Base-by-base conservation (phyloP, 2,797 vertebrate species). In the Catostomus latipinnis region DNA sequence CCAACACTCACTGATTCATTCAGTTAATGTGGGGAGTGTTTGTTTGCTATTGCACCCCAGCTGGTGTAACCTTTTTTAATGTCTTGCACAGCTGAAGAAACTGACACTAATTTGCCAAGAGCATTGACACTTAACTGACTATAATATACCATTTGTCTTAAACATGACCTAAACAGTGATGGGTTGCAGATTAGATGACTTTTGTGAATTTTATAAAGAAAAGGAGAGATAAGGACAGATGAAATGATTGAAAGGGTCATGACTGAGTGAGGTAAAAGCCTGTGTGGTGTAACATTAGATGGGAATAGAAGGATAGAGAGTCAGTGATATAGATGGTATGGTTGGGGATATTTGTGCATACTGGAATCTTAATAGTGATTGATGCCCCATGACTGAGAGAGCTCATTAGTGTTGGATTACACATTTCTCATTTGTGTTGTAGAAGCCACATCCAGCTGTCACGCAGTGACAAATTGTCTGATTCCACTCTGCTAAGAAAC, bases 341-440 rank as follows among this genome's bases (percentile, higher is more conserved):
- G 22, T 45, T 13, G 8, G 22, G 60, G 69, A 65, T 81, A 74
- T 71, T 76, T 56, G 60, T 76, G 54, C 49, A 65, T 63, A 58
- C 34, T 34, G 14, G 49, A 66, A 53, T 18, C 62, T 62, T 73
- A 53, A 76, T 72, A 54, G 53, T 83, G 70, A 85, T 87, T 68
- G 14, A 85, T 73, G 78, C 71, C 81, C 81, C 76, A 75, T 82
- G 79, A 86, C 82, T 56, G 81, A 72, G 67, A 70, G 67, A 86
- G 83, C 81, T 85, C 82, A 83, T 85, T 89, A 86, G 70, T 69
- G 63, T 78, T 81, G 74, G 71, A 76, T 83, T 83, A 66, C 61
- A 78, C 78, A 74, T 60, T 67, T 81, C 82, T 86, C 76, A 79
- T 86, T 83, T 85, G 74, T 68, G 70, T 16, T 71, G 54, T 56